Evolutionary conservation across 2,888 invertebrate species (phyloP), one percentile per base, ranked within the genome.

Genomic region (Brachypalpus laphriformis): DNA sequence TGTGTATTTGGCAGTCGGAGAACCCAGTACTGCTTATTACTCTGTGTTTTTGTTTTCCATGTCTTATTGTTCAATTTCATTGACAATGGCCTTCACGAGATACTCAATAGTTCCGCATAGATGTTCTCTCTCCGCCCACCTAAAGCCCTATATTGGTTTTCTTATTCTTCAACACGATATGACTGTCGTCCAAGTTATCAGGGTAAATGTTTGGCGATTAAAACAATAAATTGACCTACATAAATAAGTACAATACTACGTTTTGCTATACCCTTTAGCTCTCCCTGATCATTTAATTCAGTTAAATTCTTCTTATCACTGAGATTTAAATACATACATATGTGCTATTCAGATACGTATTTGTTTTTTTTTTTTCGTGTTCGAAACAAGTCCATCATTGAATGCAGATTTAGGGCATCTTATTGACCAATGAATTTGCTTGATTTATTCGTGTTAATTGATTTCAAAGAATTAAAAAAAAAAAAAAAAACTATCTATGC

Each of bases 381-480:
- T 7, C 7, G 31, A 45, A 45, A 45, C 47, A 8, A 20, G 47
- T 20, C 47, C 47, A 47, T 20, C 18, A 11, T 47, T 8, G 47
- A 47, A 47, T 47, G 47, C 9, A 20, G 8, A 47, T 47, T 47
- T 47, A 20, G 47, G 20, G 20, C 47, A 20, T 20, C 34, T 34
- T 37, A 25, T 66, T 66, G 47, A 28, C 28, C 25, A 34, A 49
- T 34, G 49, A 16, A 59, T 49, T 71, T 28, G 25, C 20, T 16
- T 59, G 65, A 66, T 59, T 72, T 66, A 72, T 40, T 66, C 49
- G 57, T 59, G 49, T 59, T 57, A 66, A 65, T 80, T 59, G 66
- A 66, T 72, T 72, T 49, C 49, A 42, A 63, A 56, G 47, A 57
- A 54, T 28, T 54, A 16, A 56, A 20, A n/a, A 34, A 45, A 47